Base-by-base conservation (phyloP, 2,888 invertebrate genomes). In the Amphipyra berbera region DNA sequence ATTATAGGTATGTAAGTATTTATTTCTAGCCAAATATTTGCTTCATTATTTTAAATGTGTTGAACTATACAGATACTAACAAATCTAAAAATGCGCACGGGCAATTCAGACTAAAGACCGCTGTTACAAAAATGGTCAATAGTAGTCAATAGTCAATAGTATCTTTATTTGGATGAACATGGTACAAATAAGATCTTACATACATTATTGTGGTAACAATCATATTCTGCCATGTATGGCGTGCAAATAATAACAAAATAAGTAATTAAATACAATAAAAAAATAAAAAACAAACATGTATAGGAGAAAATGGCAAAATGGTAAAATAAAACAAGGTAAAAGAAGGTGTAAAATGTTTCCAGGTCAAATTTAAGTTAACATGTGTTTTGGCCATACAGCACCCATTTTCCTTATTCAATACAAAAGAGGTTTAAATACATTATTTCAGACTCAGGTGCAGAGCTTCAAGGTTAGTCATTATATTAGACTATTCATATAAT, bases 311-410 rank as follows among this genome's bases (percentile, higher is more conserved):
- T n/a, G n/a, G n/a, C n/a, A n/a, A n/a, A n/a, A n/a, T n/a, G n/a
- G n/a, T n/a, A 40, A 68, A 37, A 54, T 13, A 56, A 35, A 60
- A 57, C 49, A 57, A 72, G 73, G 53, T 58, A 48, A 41, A 37
- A 46, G 30, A 27, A 35, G 46, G 13, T 21, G 6, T 30, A 38
- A 47, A 63, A 74, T 49, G 46, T 60, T 60, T 69, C 30, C 33
- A 57, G 64, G 72, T 60, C 72, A 72, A 69, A 70, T 68, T 60
- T 42, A 40, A 74, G 46, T 50, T 41, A 38, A 52, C 33, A 45
- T 8, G 45, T 49, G 46, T 68, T 72, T 66, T 42, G 35, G 59
- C 6, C 35, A 46, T 49, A 55, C 4, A 44, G 4, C 35, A 46
- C 38, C 35, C 6, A 5, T 59, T 69, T 69, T 71, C 68, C 65